Evolutionary conservation across 1,140 invertebrate genomes (phyloP).

Genomic region (Leptinotarsa defecta): DNA sequence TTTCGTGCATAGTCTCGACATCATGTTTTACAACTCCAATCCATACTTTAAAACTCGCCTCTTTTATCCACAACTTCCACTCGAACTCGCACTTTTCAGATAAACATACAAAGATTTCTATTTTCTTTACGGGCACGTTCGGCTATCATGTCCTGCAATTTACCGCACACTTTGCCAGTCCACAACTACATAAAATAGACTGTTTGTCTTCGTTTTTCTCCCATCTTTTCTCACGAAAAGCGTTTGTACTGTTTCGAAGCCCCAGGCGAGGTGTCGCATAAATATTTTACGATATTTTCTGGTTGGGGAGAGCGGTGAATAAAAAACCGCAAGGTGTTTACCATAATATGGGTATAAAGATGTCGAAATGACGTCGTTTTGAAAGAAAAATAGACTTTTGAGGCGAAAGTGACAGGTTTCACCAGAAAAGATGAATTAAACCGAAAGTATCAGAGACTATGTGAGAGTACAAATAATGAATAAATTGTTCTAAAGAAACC

Average conservation of each 20-base stretch:
- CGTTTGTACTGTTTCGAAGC: slow-evolving; percentile 19
- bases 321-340: not conserved
- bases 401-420: not conserved
- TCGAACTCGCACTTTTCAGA: not conserved
- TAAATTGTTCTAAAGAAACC: too few relatives aligned
- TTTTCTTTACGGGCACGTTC: slow-evolving; percentile 14
- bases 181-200: slow-evolving; percentile 24
- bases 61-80: not conserved
- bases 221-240: slow-evolving; percentile 8
- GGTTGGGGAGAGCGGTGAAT: not conserved
- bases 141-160: slow-evolving; percentile 21
- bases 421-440: too few relatives aligned
- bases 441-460: too few relatives aligned
- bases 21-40: not conserved
- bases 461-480: too few relatives aligned
- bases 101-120: slow-evolving; percentile 17
- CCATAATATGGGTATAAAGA: slow-evolving; percentile 1
- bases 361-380: not conserved
- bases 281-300: slow-evolving; percentile 18
- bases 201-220: slow-evolving; percentile 12
- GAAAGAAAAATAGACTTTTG: not conserved
- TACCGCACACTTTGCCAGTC: slow-evolving; percentile 27
- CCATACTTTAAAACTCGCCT: not conserved
- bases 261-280: not conserved
- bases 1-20: not conserved